phyloP scores from a whole-genome alignment of 2,797 vertebrate genomes.

The Philypnodon macrostomus region DNA sequence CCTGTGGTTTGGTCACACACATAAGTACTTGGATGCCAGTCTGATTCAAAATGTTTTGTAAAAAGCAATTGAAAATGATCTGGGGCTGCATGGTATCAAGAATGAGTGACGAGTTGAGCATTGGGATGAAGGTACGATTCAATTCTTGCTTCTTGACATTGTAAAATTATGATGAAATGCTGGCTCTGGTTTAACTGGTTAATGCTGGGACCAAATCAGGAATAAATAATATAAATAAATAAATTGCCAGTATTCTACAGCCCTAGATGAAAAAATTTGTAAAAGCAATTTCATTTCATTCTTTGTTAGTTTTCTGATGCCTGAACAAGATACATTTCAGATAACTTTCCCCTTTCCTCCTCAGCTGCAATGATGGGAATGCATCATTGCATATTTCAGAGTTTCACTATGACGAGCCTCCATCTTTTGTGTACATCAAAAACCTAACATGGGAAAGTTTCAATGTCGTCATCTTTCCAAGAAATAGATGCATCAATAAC shows the following conservation, averaged over 20 bases:
- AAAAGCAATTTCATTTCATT: slow-evolving; percentile 1
- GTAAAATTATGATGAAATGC: too few species aligned
- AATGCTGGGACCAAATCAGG: too few species aligned
- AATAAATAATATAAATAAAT: too few species aligned
- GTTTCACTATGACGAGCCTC: slow-evolving; percentile 64
- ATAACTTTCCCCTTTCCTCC: slow-evolving; percentile 23
- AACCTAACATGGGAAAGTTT: slow-evolving; percentile 35
- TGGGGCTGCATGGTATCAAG: too few species aligned
- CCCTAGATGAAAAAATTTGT: too few species aligned
- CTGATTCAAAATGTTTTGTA: neutral
- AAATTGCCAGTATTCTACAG: too few species aligned
- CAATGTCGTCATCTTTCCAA: slow-evolving; percentile 42
- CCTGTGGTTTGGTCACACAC: slow-evolving; percentile 33
- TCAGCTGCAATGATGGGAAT: slow-evolving; percentile 55
- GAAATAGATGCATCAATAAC: slow-evolving; percentile 24
- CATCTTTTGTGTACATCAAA: slow-evolving; percentile 33
- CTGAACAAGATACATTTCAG: slow-evolving; percentile 29
- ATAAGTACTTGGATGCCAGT: slow-evolving; percentile 16
- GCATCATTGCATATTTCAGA: slow-evolving; percentile 51
- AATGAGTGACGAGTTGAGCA: too few species aligned
- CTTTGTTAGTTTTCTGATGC: neutral
- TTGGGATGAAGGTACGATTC: too few species aligned
- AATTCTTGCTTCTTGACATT: too few species aligned
- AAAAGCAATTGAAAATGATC: too few species aligned
- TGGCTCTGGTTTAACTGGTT: too few species aligned